These are phyloP conservation scores for Pemphredon lugubris DNA, from an alignment of 2,888 invertebrate genomes.

Conservation along the genomic window DNA sequence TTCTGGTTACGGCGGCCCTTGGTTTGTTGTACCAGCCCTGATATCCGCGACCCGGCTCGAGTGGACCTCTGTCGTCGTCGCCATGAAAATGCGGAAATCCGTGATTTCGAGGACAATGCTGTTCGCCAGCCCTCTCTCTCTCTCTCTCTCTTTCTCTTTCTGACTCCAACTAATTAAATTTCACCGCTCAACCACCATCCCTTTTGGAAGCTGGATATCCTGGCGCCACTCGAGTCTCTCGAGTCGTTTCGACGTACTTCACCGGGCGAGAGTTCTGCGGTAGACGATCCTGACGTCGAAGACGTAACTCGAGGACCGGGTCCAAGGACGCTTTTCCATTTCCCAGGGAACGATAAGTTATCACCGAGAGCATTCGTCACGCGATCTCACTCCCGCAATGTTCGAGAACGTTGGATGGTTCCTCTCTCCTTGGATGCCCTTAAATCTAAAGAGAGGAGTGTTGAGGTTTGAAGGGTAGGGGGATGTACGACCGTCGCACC, in stretches of 20 bases:
- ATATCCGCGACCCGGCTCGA: not conserved
- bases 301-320: not conserved
- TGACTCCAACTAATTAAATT: slow-evolving; percentile 45
- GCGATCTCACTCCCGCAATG: slow-evolving; percentile 4
- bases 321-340: slow-evolving; percentile 38
- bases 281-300: slow-evolving; percentile 5
- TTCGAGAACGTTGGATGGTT: not conserved
- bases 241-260: not conserved
- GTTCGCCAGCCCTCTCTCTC: no score
- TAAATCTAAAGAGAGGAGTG: no score
- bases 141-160: no score
- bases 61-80: slow-evolving; percentile 14
- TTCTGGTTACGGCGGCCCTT: not conserved
- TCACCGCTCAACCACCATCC: slow-evolving; percentile 7
- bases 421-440: not conserved
- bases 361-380: slow-evolving; percentile 17
- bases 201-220: not conserved
- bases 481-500: no score
- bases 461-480: no score
- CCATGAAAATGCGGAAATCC: slow-evolving; percentile 55
- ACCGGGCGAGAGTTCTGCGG: not conserved
- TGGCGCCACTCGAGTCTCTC: not conserved
- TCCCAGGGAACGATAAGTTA: slow-evolving; percentile 27
- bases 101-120: slow-evolving; percentile 52
- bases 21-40: no score